These are phyloP conservation scores for Hyles euphorbiae DNA, from an alignment of 1,140 invertebrate genomes.

Conservation along the genomic window DNA sequence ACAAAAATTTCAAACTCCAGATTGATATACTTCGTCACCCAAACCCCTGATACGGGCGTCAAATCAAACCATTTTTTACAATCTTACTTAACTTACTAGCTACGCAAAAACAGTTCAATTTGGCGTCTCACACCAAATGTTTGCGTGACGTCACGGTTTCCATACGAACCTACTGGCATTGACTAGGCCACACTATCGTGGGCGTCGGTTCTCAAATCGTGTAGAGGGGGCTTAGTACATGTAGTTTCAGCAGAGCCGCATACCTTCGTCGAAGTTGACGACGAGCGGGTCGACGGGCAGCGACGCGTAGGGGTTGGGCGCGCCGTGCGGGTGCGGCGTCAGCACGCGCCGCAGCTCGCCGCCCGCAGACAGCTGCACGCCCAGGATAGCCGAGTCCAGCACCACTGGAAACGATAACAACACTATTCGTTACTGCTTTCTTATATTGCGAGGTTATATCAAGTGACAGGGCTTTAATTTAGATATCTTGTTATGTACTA, in stretches of 20 bases:
- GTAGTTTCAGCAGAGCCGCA: conserved; percentile 80
- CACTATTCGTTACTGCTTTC: neutral
- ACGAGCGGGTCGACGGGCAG: conserved; percentile 80
- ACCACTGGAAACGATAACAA: conserved; percentile 34
- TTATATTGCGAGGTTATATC: neutral
- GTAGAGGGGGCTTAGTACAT: conserved; percentile 42
- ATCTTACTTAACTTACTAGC: too few relatives aligned
- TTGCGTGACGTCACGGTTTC: too few relatives aligned
- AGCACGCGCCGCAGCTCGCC: conserved; percentile 43
- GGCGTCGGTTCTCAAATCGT: conserved; percentile 23
- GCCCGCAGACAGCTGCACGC: conserved; percentile 45
- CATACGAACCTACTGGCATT: neutral
- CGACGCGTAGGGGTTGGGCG: conserved; percentile 53
- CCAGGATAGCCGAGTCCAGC: conserved; percentile 56
- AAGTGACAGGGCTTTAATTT: neutral
- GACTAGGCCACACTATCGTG: neutral
- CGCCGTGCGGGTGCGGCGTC: conserved; percentile 29
- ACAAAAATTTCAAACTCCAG: too few relatives aligned
- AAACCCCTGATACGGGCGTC: too few relatives aligned
- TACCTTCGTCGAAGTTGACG: conserved; percentile 87
- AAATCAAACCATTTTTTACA: too few relatives aligned
- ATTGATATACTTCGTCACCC: too few relatives aligned
- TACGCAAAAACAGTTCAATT: too few relatives aligned
- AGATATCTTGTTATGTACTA: neutral
- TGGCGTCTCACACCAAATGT: too few relatives aligned